phyloP scores from a whole-genome alignment of 2,888 invertebrate genomes.

The Sesia apiformis region DNA sequence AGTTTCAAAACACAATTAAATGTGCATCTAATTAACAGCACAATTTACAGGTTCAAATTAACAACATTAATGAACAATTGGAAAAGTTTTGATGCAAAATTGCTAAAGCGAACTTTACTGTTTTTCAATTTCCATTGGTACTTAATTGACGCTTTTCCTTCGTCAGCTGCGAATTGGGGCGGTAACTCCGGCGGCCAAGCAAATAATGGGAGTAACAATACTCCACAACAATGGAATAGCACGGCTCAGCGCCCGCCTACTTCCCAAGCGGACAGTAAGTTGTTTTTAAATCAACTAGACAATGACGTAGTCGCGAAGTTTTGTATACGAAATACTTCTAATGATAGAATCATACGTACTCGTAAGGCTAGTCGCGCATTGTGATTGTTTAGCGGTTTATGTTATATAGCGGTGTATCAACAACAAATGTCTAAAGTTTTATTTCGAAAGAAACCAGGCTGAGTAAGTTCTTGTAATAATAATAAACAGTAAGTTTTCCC shows the following conservation, averaged over 20 bases:
- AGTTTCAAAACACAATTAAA: too few relatives aligned
- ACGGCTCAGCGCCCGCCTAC: constrained; percentile 65
- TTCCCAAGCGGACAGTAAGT: constrained; percentile 69
- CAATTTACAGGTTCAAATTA: too few relatives aligned
- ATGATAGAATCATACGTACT: background rate
- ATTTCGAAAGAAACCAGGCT: too few relatives aligned
- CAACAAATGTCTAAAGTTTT: too few relatives aligned
- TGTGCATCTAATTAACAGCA: too few relatives aligned
- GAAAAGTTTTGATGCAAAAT: too few relatives aligned
- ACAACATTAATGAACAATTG: too few relatives aligned
- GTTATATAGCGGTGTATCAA: background rate
- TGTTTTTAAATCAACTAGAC: constrained; percentile 17
- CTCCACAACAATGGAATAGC: constrained; percentile 65
- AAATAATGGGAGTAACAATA: constrained; percentile 60
- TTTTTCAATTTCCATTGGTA: background rate
- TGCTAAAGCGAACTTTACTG: background rate
- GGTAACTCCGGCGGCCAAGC: constrained; percentile 59
- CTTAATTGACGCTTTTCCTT: constrained; percentile 17
- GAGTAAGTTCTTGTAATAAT: too few relatives aligned
- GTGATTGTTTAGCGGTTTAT: background rate
- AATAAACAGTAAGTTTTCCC: too few relatives aligned
- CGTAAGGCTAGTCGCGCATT: background rate
- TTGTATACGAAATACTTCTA: constrained; percentile 8
- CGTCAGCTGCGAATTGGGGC: constrained; percentile 68
- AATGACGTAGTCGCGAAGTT: constrained; percentile 25